Conservation (phyloP, 2,888 invertebrate species). For the Archaeoteleia sp. region DNA sequence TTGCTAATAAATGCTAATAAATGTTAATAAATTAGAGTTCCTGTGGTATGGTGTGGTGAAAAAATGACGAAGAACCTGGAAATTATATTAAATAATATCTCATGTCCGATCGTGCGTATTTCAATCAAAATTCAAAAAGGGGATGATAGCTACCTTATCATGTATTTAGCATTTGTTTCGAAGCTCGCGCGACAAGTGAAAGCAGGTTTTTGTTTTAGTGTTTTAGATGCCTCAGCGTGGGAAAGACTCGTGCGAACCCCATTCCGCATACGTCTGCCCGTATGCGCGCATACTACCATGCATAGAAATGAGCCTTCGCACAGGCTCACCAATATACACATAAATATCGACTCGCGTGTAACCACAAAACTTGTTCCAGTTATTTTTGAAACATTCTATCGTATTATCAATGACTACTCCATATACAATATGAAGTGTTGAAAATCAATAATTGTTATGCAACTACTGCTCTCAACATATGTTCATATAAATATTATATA, state of each 20-base stretch:
- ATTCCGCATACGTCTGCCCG: conserved; percentile 49
- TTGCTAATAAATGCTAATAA: too few species aligned
- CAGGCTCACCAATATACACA: too few species aligned
- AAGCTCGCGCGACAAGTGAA: conserved; percentile 48
- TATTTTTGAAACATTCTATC: neutral
- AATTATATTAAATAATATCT: neutral
- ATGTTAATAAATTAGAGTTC: too few species aligned
- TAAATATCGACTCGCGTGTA: conserved; percentile 16
- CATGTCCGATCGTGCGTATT: neutral
- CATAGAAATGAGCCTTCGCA: conserved; percentile 17
- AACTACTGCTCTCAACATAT: too few species aligned
- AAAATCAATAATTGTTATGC: too few species aligned
- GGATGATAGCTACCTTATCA: conserved; percentile 28
- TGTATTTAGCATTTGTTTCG: conserved; percentile 34
- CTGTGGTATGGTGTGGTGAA: too few species aligned
- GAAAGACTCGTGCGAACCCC: conserved; percentile 64
- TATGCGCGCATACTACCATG: conserved; percentile 29
- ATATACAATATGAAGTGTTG: neutral
- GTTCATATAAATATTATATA: too few species aligned
- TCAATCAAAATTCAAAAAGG: conserved; percentile 5
- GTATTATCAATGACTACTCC: neutral
- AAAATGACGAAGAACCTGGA: neutral
- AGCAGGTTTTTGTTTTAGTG: conserved; percentile 68
- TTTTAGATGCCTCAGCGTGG: conserved; percentile 70
- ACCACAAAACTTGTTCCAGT: neutral